Evolutionary conservation across 1,140 invertebrate species (phyloP), one percentile per base, ranked within the genome.

Genomic region (Mylabris phalerata): DNA sequence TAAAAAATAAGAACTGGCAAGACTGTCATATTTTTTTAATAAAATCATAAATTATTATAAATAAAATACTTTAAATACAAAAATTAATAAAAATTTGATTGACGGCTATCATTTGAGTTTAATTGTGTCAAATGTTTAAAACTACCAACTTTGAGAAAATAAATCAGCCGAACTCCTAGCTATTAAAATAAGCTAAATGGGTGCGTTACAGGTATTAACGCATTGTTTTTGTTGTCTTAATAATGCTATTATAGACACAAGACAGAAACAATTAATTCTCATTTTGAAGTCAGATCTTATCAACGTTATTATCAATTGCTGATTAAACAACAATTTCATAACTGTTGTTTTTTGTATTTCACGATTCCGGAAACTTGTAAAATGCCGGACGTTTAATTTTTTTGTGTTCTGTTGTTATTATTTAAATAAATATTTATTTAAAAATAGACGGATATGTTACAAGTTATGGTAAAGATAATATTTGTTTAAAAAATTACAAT

Each of bases 401-500:
- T 32, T 32, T 32, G 19, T 19, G 19, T 32, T 32, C 32, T 32
- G 32, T 32, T 32, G 32, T 32, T 54, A 52, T 44, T 52, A 44
- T 54, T 54, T 54, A 45, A 54, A 54, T 54, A 54, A 54, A 54
- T 54, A 54, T 54, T 54, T 54, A 32, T 46, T 46, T 45, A 38
- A 38, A 45, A 54, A 54, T 54, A 54, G 51, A 54, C 51, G 51
- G 51, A 54, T 54, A 54, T 54, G 51, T 54, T 54, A 46, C 51
- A 54, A 54, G 51, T 45, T 45, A 54, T 54, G 51, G 51, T 54
- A 27, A 46, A 45, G 51, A 54, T 54, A 54, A 54, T 54, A 54
- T 54, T 54, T 54, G 51, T 42, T 46, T 54, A 32, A 32, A 32
- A 32, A 32, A 32, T 32, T 32, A 32, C 32, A 32, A 0, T 32